Evolutionary conservation across 2,113 vertebrate species (phyloP).

Genomic region (Erythrocebus patas): DNA sequence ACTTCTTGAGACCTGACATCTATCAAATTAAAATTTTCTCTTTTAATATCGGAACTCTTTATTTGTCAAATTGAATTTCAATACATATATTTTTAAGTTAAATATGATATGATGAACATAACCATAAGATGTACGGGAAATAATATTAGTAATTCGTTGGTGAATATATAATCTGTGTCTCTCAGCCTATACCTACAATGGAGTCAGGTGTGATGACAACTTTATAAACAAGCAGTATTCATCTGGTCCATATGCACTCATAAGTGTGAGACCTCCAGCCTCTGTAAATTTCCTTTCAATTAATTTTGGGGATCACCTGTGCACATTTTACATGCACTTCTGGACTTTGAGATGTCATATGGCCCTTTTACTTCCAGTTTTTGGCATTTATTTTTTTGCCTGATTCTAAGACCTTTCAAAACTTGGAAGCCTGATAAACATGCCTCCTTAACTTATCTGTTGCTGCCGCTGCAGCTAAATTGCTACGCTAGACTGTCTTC

Average conservation of each 20-base stretch:
- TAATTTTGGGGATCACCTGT: not conserved
- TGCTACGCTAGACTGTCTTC: no score
- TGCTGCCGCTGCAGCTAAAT: not conserved
- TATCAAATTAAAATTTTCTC: constrained; percentile 16
- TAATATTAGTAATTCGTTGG: not conserved
- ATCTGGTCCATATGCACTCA: not conserved
- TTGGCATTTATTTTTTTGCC: not conserved
- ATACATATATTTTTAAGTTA: not conserved
- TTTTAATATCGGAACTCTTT: constrained; percentile 16
- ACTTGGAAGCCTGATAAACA: not conserved
- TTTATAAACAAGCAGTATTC: not conserved
- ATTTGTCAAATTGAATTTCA: not conserved
- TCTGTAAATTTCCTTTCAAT: not conserved
- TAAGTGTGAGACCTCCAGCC: not conserved
- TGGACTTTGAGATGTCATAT: not conserved
- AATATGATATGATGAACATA: not conserved
- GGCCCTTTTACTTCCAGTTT: not conserved
- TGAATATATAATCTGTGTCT: not conserved
- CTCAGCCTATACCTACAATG: not conserved
- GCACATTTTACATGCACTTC: not conserved
- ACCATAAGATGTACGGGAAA: not conserved
- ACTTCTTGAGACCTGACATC: not conserved
- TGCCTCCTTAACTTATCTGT: not conserved
- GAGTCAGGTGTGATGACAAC: not conserved
- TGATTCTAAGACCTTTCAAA: not conserved